Base-by-base conservation (phyloP, 2,113 vertebrate genomes). In the Saimiri boliviensis region DNA sequence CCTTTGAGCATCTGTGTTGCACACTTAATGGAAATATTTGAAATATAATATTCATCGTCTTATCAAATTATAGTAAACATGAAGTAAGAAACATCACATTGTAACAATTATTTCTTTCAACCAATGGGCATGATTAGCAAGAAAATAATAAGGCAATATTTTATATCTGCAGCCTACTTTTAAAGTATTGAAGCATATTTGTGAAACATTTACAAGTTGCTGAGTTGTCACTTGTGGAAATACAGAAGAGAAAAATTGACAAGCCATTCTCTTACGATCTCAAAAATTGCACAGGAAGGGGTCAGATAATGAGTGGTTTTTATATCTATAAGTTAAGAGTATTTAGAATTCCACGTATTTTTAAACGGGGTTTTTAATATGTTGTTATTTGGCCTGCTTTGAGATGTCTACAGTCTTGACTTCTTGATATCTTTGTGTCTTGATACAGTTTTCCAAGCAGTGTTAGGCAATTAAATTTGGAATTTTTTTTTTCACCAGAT, bases 51-150 rank as follows among this genome's bases (percentile, higher is more conserved):
- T 94, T 97, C 92, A 97, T 94, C 54, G 97, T 27, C 89, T 97
- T 96, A 96, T 63, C 92, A 94, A 96, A 90, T 96, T 95, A 68
- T 88, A 71, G 56, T 91, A 97, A 97, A 97, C 91, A 71, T 81
- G 83, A 95, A 97, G 54, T 77, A 97, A 81, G 68, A 89, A 97
- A 95, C 96, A 20, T 54, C 84, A 37, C 98, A 79, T 97, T 98
- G 96, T 95, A 94, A 79, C 93, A 92, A 95, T 86, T 92, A 92
- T 95, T 90, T 32, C 30, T 54, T 98, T 97, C 91, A 93, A 95
- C 96, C 91, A 97, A 86, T 92, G 90, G 68, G 96, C 89, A 84
- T 97, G 89, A 93, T 87, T 97, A 97, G 77, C 71, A 95, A 91
- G 35, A 95, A 98, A 96, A 47, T 97, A 87, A 66, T 89, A 95